Evolutionary conservation across 2,113 vertebrate genomes (phyloP).

Genomic region (Collichthys lucidus): DNA sequence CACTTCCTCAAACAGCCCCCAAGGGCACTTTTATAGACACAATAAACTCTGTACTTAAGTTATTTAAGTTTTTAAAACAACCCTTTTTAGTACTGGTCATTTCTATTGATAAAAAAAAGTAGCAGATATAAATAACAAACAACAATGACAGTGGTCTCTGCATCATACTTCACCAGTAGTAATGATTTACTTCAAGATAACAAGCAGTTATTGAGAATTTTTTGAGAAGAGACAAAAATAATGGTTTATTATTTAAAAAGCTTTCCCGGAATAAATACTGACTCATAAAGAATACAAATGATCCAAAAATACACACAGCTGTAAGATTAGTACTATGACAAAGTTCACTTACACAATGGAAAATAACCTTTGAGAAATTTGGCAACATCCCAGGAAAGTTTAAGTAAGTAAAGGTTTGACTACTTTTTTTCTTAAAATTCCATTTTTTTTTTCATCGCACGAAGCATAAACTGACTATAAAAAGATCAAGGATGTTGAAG

Average conservation of each 20-base stretch:
- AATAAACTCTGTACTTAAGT: conserved; percentile 29
- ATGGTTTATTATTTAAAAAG: neutral
- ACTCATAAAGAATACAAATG: conserved; percentile 8
- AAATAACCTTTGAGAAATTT: conserved; percentile 25
- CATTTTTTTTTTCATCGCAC: neutral
- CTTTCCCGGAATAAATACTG: conserved; percentile 11
- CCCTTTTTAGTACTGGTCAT: neutral
- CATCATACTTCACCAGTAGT: neutral
- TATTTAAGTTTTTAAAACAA: conserved; percentile 8
- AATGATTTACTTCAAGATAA: neutral
- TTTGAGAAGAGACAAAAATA: neutral
- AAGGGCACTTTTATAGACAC: conserved; percentile 51
- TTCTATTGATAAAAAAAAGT: neutral
- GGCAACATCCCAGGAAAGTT: conserved; percentile 4
- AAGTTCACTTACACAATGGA: conserved; percentile 12
- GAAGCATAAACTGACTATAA: neutral
- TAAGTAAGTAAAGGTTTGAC: conserved; percentile 8
- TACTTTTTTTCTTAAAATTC: neutral
- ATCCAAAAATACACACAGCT: conserved; percentile 18
- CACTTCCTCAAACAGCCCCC: conserved; percentile 55
- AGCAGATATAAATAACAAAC: neutral
- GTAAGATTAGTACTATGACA: conserved; percentile 16
- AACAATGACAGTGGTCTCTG: neutral
- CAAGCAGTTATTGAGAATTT: neutral
- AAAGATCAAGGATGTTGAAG: neutral